phyloP scores from a whole-genome alignment of 1,140 invertebrate species.

The Drosophila dunni region DNA sequence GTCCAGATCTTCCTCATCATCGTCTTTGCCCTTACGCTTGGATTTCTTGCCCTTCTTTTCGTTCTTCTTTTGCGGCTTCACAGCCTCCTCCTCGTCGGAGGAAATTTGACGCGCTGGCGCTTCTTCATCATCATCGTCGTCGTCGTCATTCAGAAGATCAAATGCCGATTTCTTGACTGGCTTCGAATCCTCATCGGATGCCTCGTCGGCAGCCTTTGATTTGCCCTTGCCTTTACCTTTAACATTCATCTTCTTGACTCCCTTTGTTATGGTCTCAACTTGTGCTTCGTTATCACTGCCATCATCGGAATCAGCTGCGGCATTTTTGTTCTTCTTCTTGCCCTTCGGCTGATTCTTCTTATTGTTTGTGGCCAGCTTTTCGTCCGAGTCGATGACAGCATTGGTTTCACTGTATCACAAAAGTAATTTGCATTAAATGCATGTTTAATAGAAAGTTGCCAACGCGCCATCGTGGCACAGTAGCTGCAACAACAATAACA shows the following conservation, averaged over 20 bases:
- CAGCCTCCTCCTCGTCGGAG: conserved; percentile 85
- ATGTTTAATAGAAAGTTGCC: conserved; percentile 63
- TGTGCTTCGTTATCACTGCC: conserved; percentile 56
- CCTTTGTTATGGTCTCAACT: conserved; percentile 53
- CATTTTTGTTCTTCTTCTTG: conserved; percentile 68
- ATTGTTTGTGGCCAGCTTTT: conserved; percentile 74
- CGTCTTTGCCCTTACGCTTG: conserved; percentile 89
- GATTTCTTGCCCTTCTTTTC: conserved; percentile 89
- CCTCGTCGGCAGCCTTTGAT: conserved; percentile 80
- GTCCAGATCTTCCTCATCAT: conserved; percentile 92
- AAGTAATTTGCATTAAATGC: conserved; percentile 2
- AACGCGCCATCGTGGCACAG: conserved; percentile 44
- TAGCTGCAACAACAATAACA: conserved; percentile 17
- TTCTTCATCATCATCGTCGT: conserved; percentile 84
- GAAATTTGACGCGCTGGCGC: conserved; percentile 50
- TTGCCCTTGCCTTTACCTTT: conserved; percentile 69
- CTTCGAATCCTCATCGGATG: conserved; percentile 78
- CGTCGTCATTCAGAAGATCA: conserved; percentile 87
- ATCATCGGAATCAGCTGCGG: conserved; percentile 54
- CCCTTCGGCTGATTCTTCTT: conserved; percentile 77
- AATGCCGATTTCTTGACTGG: conserved; percentile 87
- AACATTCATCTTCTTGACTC: conserved; percentile 72
- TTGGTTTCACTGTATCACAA: conserved; percentile 25
- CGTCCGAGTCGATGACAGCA: conserved; percentile 61
- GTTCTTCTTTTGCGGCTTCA: conserved; percentile 85